Evolutionary conservation across 2,888 invertebrate species (phyloP), one percentile per base, ranked within the genome.

Genomic region (Drosophila kuntzei): DNA sequence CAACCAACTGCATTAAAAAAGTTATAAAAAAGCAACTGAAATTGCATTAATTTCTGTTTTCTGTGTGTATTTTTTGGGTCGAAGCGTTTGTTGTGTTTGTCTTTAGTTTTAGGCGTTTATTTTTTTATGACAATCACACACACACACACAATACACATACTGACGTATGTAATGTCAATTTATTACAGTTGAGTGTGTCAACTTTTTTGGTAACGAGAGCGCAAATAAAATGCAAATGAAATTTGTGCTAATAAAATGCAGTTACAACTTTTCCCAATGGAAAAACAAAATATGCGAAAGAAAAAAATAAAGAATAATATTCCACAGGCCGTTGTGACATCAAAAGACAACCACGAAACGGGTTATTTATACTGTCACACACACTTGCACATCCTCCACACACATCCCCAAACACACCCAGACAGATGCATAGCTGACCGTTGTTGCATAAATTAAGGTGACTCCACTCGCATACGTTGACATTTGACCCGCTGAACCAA

Each of bases 161-260:
- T 4, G 29, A 32, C 36, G 43, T 39, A 29, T 66, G 69, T 66
- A 69, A 70, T 81, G 79, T 63, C 68, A 80, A 71, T 86, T 80
- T 80, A 71, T 78, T 72, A 57, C 47, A 69, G 67, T 59, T 63
- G 67, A 69, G 61, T 62, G 49, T 66, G 75, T 55, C 68, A 78
- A 68, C 54, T 50, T 75, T 71, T 73, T 58, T 54, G 58, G 60
- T 49, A 74, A 77, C 75, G 71, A 81, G 76, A 64, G 64, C 65
- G 71, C 76, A 88, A 87, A 80, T 76, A 89, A 87, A 79, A 89
- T 87, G 81, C 84, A 84, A 84, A 89, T 84, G 76, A 80, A 78
- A 83, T 87, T 88, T 74, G 54, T 68, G 80, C 87, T 84, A 84
- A 87, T 89, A 89, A 84, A 88, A 87, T 87, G 83, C 83, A 84